These are phyloP conservation scores for Nettapus auritus DNA, from an alignment of 2,113 vertebrate species.

Conservation along the genomic window DNA sequence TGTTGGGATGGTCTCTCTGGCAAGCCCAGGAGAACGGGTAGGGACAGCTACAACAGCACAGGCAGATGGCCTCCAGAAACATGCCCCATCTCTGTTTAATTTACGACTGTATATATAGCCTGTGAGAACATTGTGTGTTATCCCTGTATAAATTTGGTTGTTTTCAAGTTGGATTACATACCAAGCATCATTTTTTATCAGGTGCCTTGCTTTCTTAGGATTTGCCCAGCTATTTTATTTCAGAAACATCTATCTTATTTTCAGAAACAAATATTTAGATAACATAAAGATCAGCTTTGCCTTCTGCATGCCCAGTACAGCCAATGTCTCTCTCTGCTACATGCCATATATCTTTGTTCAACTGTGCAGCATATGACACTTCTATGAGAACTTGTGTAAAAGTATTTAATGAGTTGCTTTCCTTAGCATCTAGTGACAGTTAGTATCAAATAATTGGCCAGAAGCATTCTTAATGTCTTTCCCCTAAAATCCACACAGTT, in stretches of 20 bases:
- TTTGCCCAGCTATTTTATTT: not conserved
- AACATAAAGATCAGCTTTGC: not conserved
- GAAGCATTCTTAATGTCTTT: not conserved
- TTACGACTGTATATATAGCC: not conserved
- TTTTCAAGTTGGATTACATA: not conserved
- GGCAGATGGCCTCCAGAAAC: no score
- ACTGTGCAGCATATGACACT: not conserved
- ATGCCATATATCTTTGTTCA: not conserved
- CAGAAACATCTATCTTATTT: not conserved
- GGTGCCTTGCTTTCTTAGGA: not conserved
- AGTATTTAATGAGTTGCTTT: conserved; percentile 1
- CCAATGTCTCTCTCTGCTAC: not conserved
- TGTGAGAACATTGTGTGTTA: not conserved
- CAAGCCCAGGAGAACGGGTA: not conserved
- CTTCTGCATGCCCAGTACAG: not conserved
- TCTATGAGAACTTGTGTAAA: not conserved
- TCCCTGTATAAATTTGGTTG: not conserved
- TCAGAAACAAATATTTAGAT: not conserved
- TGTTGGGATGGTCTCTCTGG: not conserved
- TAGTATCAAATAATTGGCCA: not conserved
- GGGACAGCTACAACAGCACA: no score
- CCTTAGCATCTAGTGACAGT: not conserved
- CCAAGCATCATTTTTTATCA: not conserved
- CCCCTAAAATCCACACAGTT: not conserved
- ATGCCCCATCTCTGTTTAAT: not conserved